A percentile compares a stretch with the other conserved stretches of the same genome.
phyloP scores from a whole-genome alignment of 2,113 vertebrate species.

The Alces alces region DNA sequence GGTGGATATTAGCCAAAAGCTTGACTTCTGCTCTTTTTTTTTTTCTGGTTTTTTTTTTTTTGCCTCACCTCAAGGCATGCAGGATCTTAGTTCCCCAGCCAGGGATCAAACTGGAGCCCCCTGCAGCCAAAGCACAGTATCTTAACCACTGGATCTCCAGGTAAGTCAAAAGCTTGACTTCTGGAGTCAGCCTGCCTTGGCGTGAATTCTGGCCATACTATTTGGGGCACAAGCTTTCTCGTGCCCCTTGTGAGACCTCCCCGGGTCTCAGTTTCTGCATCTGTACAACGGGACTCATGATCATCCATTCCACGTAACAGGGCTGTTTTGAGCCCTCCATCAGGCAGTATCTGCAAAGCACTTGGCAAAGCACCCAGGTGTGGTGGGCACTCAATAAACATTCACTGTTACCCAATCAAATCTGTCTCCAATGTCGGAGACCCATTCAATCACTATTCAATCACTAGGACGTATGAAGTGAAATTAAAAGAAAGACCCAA shows the following conservation, averaged over 20 bases:
- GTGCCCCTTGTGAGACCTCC: not conserved
- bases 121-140: not conserved
- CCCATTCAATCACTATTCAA: not conserved
- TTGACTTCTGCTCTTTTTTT: not conserved
- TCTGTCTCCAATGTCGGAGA: not conserved
- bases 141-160: not conserved
- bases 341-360: not conserved
- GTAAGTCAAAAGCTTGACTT: not conserved
- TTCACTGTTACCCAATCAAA: not conserved
- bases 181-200: not conserved
- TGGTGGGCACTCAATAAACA: rapidly evolving
- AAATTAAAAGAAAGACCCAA: not conserved
- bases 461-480: not conserved
- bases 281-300: not conserved
- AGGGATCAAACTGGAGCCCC: not conserved
- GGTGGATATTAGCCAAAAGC: not conserved
- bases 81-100: not conserved
- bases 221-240: not conserved
- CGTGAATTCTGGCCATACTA: not conserved
- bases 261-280: not conserved
- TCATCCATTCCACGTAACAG: rapidly evolving
- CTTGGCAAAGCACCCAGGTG: not conserved
- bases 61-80: not conserved
- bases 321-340: not conserved
- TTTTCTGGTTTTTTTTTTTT: not conserved